Evolutionary conservation across 2,888 invertebrate species (phyloP), one percentile per base, ranked within the genome.

Genomic region (Gari tellinella): DNA sequence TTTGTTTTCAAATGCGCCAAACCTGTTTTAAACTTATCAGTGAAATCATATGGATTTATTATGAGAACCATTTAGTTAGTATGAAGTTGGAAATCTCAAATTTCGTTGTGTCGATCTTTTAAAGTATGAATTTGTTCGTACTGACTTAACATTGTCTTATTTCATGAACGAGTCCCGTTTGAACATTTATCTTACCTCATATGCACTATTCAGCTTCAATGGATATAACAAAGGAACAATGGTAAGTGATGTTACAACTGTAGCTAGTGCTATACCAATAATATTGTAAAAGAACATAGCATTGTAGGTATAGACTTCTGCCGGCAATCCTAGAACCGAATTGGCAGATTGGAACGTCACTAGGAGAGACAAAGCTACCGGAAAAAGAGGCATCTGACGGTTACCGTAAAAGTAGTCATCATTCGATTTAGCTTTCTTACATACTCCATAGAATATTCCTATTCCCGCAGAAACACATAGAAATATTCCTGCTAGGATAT

Each of bases 261-360:
- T 72, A 23, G 74, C 25, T n/a, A 76, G 17, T 0, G 57, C 10
- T 1, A 81, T 55, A 2, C 77, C 82, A 0, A 72, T 4, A 21
- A 43, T 63, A 1, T 61, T 10, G 45, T 62, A 66, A 23, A 70
- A 12, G 12, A 51, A 17, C 80, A 76, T 81, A 10, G 74, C 60
- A 10, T 82, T 76, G 49, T 78, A 80, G 25, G 64, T 57, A 51
- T 77, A 84, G 7, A 78, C 52, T 8, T 85, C 84, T 0, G 81
- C 79, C 14, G 85, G 82, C n/a, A 62, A 48, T 2, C 83, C 83
- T 7, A 83, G 72, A 57, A 83, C 63, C n/a, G 79, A 66, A 10
- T 83, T 81, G 14, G 85, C 80, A 0, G 85, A 85, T 58, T 80
- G 77, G 68, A 75, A 84, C 10, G 85, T 84, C 19, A 81, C 81